Percentiles rank a stretch among this genome's conserved stretches.
Conservation (phyloP, 2,113 vertebrate genomes). For the Calyptomena viridis region DNA sequence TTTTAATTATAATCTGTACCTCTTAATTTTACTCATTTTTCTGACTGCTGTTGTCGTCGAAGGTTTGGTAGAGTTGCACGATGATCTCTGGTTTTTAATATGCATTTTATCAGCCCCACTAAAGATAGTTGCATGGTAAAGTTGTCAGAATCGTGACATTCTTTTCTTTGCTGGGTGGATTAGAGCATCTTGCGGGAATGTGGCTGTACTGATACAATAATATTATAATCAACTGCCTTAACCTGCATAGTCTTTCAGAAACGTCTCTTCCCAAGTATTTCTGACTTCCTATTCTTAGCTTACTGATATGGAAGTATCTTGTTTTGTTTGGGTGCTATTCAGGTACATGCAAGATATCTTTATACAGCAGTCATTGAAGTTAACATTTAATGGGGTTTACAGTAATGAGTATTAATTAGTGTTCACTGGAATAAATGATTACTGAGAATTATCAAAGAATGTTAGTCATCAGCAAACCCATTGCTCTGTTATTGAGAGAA, state of each 20-base stretch:
- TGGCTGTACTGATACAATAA: background rate
- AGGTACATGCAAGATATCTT: background rate
- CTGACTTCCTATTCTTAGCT: background rate
- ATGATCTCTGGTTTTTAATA: background rate
- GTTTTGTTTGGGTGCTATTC: background rate
- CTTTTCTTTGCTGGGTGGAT: background rate
- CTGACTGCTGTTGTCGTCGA: background rate
- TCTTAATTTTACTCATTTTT: background rate
- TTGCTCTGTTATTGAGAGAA: background rate
- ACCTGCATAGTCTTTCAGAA: background rate
- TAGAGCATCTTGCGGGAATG: background rate
- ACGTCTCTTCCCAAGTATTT: background rate
- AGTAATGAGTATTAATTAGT: background rate
- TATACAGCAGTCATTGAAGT: background rate
- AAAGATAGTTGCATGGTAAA: background rate
- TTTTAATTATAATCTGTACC: background rate
- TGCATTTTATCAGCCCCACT: background rate
- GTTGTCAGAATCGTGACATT: background rate
- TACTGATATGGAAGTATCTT: background rate
- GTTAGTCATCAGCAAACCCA: background rate
- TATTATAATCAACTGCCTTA: background rate
- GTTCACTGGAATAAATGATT: background rate
- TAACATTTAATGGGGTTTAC: background rate
- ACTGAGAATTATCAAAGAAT: background rate
- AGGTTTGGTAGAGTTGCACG: background rate